Percentiles rank a stretch among this genome's conserved stretches.
Evolutionary conservation across 2,797 vertebrate genomes (phyloP).

Genomic region (Gallinago stenura): DNA sequence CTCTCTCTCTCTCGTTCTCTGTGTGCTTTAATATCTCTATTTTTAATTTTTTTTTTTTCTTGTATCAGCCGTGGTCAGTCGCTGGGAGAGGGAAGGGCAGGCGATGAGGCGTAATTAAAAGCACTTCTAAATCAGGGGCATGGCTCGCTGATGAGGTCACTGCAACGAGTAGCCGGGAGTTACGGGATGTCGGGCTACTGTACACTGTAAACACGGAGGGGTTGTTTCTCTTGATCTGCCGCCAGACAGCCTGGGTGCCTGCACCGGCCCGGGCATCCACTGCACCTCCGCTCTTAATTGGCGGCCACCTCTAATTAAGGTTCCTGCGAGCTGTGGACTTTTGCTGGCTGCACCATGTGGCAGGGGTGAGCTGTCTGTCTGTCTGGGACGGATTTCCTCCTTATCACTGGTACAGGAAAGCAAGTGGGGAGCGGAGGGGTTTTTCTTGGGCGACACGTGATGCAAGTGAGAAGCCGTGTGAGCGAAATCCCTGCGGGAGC

Average conservation of each 20-base stretch:
- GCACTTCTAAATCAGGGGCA: not conserved
- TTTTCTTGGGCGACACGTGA: slow-evolving; percentile 38
- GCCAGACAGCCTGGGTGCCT: not conserved
- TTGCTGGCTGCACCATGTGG: not conserved
- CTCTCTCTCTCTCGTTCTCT: not conserved
- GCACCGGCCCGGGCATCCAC: not conserved
- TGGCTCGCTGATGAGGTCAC: not conserved
- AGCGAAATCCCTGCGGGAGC: not conserved
- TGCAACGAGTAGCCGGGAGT: not conserved
- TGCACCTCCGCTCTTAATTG: not conserved
- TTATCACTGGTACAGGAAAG: slow-evolving; percentile 46
- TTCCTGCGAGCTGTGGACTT: not conserved
- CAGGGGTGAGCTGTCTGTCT: not conserved
- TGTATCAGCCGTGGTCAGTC: not conserved
- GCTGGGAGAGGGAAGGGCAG: not conserved
- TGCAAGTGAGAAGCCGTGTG: not conserved
- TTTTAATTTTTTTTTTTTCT: not conserved
- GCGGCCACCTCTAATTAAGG: not conserved
- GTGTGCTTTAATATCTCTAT: not conserved
- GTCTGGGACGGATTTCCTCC: slow-evolving; percentile 62
- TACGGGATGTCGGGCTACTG: not conserved
- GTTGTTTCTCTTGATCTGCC: not conserved
- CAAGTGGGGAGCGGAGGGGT: slow-evolving; percentile 17
- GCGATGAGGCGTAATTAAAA: not conserved
- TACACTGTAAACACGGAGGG: not conserved